Evolutionary conservation across 2,888 invertebrate genomes (phyloP).

Genomic region (Caenorhabditis wallacei): DNA sequence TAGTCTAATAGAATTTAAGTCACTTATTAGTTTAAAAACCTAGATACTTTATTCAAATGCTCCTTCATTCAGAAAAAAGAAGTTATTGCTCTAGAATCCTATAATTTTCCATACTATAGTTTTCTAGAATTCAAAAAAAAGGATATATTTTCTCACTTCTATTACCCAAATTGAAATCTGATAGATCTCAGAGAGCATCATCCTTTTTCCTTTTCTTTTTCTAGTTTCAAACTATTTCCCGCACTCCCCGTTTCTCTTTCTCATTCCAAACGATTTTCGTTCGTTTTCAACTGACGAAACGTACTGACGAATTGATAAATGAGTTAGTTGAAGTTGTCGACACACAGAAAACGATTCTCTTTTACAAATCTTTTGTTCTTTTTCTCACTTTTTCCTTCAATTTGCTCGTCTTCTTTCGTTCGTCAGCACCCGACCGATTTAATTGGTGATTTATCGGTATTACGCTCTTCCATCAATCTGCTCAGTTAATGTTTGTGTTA

Average conservation of each 20-base stretch:
- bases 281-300: slow-evolving; percentile 6
- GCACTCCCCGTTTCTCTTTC: slow-evolving; percentile 4
- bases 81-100: too few species aligned
- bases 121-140: too few species aligned
- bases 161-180: slow-evolving; percentile 37
- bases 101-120: background rate
- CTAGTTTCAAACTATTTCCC: slow-evolving; percentile 28
- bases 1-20: too few species aligned
- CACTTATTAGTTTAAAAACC: too few species aligned
- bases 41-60: too few species aligned
- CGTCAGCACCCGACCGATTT: slow-evolving; percentile 52
- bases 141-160: slow-evolving; percentile 23
- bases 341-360: slow-evolving; percentile 2
- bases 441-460: slow-evolving; percentile 66
- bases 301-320: slow-evolving; percentile 52
- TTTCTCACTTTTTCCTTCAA: slow-evolving; percentile 20
- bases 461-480: slow-evolving; percentile 61
- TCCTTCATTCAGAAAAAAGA: too few species aligned
- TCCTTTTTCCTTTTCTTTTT: slow-evolving; percentile 8
- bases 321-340: slow-evolving; percentile 51
- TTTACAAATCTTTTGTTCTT: slow-evolving; percentile 40
- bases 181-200: slow-evolving; percentile 7
- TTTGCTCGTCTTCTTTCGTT: slow-evolving; percentile 51
- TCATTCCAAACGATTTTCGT: slow-evolving; percentile 6
- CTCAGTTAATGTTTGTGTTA: slow-evolving; percentile 53